Base-by-base conservation (phyloP, 2,888 invertebrate species). In the Drosophila vallismaia region DNA sequence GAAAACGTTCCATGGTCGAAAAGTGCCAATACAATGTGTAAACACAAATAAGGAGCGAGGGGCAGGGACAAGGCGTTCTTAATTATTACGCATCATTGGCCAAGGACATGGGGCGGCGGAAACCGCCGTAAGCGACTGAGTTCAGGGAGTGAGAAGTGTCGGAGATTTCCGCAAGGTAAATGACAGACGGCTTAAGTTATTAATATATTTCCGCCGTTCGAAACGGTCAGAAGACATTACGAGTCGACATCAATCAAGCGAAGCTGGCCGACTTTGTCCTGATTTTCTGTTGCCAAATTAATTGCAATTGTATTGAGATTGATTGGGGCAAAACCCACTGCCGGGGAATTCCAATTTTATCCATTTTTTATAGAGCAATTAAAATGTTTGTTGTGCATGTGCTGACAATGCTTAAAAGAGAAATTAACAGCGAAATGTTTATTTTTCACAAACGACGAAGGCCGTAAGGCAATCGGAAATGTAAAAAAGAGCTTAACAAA, bases 1-100 rank as follows among this genome's bases (percentile, higher is more conserved):
- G 46, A 57, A 19, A 19, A 19, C 19, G 19, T 57, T 50, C 51
- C 24, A 57, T 51, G 71, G 79, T 59, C 64, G 71, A 71, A 76
- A 81, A 81, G 63, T 81, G 79, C 75, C 87, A 81, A 83, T 78
- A 74, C 81, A 86, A 78, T 73, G 57, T 74, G 71, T 75, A 67
- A 62, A 71, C 63, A 68, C 52, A 71, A 59, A 67, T 59, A 71
- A 71, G 63, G 50, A 54, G 12, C n/a, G 12, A 19, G 40, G 0
- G 7, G 54, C 46, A 29, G 59, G 24, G 52, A 59, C 36, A 38
- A 53, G 53, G 58, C 57, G 51, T 54, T 56, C 67, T 67, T 72
- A 60, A 72, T 72, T 72, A 72, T 72, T 56, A 45, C 72, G 73
- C 73, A 67, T 72, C 73, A 72, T 66, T 66, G 71, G 44, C 51